These are phyloP conservation scores for Prosopocoilus inquinatus DNA, from an alignment of 2,888 invertebrate species.

Conservation along the genomic window DNA sequence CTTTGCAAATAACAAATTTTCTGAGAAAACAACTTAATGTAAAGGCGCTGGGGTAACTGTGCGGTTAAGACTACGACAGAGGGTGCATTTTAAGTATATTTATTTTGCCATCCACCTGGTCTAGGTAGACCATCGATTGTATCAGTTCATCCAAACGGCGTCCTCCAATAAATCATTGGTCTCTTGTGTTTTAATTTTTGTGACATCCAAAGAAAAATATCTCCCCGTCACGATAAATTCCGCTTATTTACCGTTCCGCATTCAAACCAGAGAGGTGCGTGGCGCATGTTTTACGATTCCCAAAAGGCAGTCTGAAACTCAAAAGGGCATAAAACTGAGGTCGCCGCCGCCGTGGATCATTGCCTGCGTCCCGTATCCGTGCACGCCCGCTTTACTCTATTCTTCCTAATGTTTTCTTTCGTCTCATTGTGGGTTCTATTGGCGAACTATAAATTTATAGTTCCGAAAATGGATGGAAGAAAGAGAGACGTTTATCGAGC, in stretches of 20 bases:
- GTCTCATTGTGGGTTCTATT: constrained; percentile 38
- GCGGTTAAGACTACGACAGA: background rate
- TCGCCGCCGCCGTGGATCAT: constrained; percentile 22
- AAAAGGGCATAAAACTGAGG: no score
- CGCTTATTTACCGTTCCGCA: no score
- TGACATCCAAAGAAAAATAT: no score
- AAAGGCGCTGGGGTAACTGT: background rate
- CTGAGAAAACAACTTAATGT: background rate
- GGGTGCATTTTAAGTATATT: constrained; percentile 21
- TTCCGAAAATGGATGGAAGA: constrained; percentile 33
- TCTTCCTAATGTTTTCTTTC: constrained; percentile 30
- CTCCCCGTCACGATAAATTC: no score
- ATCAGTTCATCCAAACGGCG: constrained; percentile 9
- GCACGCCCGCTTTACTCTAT: constrained; percentile 40
- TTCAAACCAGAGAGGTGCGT: no score
- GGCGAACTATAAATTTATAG: constrained; percentile 41
- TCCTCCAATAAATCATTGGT: no score
- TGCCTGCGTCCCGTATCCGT: constrained; percentile 32
- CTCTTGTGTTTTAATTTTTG: no score
- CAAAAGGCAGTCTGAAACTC: no score
- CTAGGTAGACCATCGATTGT: constrained; percentile 27
- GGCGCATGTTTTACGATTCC: no score
- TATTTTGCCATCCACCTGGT: constrained; percentile 26
- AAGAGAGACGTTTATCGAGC: constrained; percentile 34
- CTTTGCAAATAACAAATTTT: no score